Evolutionary conservation across 2,797 vertebrate species (phyloP), one percentile per base, ranked within the genome.

Genomic region (Hozukius guyotensis): DNA sequence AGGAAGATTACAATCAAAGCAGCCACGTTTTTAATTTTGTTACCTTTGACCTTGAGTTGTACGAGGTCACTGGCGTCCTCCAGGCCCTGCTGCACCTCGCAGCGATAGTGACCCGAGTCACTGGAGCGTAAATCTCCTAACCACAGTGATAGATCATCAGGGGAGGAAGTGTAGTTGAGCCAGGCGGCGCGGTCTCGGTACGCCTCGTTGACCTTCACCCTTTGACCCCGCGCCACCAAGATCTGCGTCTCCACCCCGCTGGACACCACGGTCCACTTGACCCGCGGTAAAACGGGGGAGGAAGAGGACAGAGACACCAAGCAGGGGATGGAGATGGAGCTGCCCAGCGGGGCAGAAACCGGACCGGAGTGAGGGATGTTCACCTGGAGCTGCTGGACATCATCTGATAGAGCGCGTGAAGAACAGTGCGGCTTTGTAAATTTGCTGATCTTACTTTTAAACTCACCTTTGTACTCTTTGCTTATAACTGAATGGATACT

Each of bases 21-120:
- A 53, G 16, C 32, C 24, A 38, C 3, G 3, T 25, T 3, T 72
- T 32, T 71, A 2, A 42, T 34, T 68, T 55, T n/a, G 3, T 84
- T 94, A 99, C 98, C 98, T 97, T 97, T 99, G 89, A 99, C 97
- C 81, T 96, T 96, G 81, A 99, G 87, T 0, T 96, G 81, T 5
- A 96, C 82, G 0, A 97, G 91, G 73, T 97, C 97, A 0, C 96
- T 96, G 78, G 96, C 95, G 0, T 99, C 98, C 69, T 99, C 98
- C 29, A 99, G 97, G 67, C 97, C 98, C 0, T 97, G 97, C 92
- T 99, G 98, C 78, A 99, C 97, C 49, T 98, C 96, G 0, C 98
- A 99, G 89, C 97, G 97, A 90, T 99, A 99, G 89, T 98, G 91
- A 2, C 97, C 98, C 0, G 97, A 97, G 94, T 99, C 98, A 1